Conservation (phyloP, 2,888 invertebrate species). For the Trachelus iudaicus region DNA sequence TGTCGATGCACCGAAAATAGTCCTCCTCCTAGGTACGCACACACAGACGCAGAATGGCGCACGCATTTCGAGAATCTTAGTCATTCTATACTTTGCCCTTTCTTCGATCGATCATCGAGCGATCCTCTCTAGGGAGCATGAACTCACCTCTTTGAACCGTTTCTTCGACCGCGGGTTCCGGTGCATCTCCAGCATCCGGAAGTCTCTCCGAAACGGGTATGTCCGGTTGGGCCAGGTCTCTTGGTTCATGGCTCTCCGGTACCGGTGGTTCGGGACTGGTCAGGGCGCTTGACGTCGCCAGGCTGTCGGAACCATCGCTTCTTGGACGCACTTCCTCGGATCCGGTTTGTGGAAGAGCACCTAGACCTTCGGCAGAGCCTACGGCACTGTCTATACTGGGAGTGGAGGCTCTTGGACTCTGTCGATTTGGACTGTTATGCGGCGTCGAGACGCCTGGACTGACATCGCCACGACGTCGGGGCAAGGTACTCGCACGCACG, state of each 20-base stretch:
- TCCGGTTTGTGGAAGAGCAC: constrained; percentile 36
- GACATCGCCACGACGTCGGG: constrained; percentile 64
- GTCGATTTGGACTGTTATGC: constrained; percentile 59
- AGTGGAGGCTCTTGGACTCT: constrained; percentile 65
- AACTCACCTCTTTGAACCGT: constrained; percentile 68
- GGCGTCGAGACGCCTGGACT: constrained; percentile 47
- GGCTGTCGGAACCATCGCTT: constrained; percentile 67
- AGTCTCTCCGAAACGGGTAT: constrained; percentile 38
- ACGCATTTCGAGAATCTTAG: not conserved
- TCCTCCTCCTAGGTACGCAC: constrained; percentile 7
- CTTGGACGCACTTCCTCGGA: constrained; percentile 51
- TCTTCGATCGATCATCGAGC: too few relatives aligned
- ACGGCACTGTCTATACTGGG: constrained; percentile 73
- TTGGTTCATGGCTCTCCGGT: constrained; percentile 63
- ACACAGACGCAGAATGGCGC: not conserved
- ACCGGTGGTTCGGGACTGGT: constrained; percentile 69
- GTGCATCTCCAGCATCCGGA: constrained; percentile 66
- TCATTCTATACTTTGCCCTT: too few relatives aligned
- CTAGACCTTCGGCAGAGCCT: constrained; percentile 71
- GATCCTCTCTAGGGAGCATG: not conserved
- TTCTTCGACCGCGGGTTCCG: constrained; percentile 69
- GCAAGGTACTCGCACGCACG: constrained; percentile 59
- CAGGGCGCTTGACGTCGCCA: constrained; percentile 68
- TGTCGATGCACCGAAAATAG: constrained; percentile 37
- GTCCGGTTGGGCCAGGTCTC: constrained; percentile 55